phyloP scores from a whole-genome alignment of 2,888 invertebrate genomes.

The Macrophya annulata region DNA sequence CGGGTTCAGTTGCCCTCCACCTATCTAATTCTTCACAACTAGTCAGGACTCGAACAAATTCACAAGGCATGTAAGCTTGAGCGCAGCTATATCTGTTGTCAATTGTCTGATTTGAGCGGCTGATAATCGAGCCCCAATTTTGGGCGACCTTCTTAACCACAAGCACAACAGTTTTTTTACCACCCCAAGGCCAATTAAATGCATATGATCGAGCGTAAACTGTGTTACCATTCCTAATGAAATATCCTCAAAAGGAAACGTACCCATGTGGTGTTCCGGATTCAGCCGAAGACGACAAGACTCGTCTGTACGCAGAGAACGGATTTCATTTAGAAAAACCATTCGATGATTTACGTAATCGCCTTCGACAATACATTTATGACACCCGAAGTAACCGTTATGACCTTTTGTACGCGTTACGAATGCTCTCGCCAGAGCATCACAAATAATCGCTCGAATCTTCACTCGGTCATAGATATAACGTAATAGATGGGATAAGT shows the following conservation, averaged over 20 bases:
- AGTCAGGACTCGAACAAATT: conserved; percentile 66
- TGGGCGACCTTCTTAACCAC: conserved; percentile 58
- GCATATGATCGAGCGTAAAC: conserved; percentile 66
- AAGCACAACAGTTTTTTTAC: conserved; percentile 62
- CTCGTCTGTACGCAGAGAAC: conserved; percentile 61
- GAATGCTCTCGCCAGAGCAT: conserved; percentile 65
- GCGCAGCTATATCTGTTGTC: conserved; percentile 27
- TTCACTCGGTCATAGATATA: too few relatives aligned
- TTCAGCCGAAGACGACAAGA: conserved; percentile 60
- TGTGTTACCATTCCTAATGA: conserved; percentile 63
- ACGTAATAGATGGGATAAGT: too few relatives aligned
- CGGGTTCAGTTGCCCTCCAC: conserved; percentile 15
- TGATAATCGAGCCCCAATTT: conserved; percentile 19
- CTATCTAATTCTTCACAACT: conserved; percentile 28
- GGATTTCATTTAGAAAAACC: conserved; percentile 58
- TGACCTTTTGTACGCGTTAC: conserved; percentile 62
- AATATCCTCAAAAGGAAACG: conserved; percentile 59
- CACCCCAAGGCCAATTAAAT: conserved; percentile 64
- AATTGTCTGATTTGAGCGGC: conserved; percentile 30
- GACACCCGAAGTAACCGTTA: conserved; percentile 64
- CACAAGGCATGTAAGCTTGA: conserved; percentile 60
- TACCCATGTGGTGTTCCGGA: conserved; percentile 62
- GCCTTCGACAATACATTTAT: conserved; percentile 64
- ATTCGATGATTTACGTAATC: conserved; percentile 61
- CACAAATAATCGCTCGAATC: conserved; percentile 61